A percentile compares a stretch with the other conserved stretches of the same genome.
phyloP scores from a whole-genome alignment of 64 coral and sea anemone species.

The Montipora capricornis region DNA sequence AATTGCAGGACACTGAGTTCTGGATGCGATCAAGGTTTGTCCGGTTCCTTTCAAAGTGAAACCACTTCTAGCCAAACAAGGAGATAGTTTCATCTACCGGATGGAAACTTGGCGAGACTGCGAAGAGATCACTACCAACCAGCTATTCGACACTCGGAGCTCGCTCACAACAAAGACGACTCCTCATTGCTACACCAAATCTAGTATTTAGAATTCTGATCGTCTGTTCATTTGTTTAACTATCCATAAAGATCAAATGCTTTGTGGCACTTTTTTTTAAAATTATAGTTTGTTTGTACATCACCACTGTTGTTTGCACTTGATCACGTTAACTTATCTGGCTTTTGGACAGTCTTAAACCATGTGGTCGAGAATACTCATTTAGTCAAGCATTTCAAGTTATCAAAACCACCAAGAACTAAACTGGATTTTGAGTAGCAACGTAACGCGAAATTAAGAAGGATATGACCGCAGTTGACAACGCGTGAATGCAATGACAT shows the following conservation, averaged over 20 bases:
- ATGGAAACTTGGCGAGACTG: too few species aligned
- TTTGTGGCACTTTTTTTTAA: background rate
- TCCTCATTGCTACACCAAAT: background rate
- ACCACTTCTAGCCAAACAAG: too few species aligned
- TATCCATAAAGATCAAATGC: background rate
- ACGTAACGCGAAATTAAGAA: background rate
- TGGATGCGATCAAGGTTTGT: too few species aligned
- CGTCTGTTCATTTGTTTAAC: background rate
- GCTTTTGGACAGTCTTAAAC: background rate
- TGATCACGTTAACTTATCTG: background rate
- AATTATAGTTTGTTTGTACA: slow-evolving; percentile 27
- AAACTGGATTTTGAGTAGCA: background rate
- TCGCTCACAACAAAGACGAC: too few species aligned
- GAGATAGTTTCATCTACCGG: too few species aligned
- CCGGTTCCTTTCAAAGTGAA: too few species aligned
- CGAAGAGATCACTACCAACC: too few species aligned
- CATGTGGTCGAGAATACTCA: background rate
- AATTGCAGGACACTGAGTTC: too few species aligned
- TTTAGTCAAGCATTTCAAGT: background rate
- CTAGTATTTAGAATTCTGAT: background rate
- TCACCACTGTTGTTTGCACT: background rate
- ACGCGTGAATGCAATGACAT: background rate
- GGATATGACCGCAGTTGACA: background rate
- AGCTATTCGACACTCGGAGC: too few species aligned
- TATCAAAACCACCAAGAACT: background rate